Evolutionary conservation across 2,113 vertebrate species (phyloP).

Genomic region (Hippopotamus amphibius): DNA sequence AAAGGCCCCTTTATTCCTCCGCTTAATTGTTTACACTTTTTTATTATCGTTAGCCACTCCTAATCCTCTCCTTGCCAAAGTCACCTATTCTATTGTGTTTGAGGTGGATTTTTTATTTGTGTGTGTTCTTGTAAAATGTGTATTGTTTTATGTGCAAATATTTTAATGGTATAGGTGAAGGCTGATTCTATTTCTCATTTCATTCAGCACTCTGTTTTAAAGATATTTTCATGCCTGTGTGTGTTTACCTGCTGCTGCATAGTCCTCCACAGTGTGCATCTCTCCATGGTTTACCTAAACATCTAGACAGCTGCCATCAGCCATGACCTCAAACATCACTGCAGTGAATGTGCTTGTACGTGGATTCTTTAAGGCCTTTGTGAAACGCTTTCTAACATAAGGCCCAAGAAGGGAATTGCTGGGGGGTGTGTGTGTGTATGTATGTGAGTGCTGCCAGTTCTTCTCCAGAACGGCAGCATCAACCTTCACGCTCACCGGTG

Average conservation of each 20-base stretch:
- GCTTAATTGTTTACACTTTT: background rate
- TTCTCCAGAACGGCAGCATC: background rate
- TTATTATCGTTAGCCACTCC: background rate
- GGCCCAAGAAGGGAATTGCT: background rate
- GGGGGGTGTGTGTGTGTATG: background rate
- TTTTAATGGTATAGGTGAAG: background rate
- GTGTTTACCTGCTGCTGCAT: background rate
- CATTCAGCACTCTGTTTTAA: background rate
- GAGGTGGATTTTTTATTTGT: background rate
- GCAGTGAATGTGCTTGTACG: background rate
- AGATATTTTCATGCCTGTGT: background rate
- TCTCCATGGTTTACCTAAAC: background rate
- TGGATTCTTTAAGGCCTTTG: background rate
- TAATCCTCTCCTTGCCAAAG: background rate
- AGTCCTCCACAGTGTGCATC: too few species aligned
- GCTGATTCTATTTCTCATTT: background rate
- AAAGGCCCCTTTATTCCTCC: too few species aligned
- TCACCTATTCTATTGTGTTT: background rate
- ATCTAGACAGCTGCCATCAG: background rate
- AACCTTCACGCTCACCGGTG: background rate
- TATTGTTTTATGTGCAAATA: background rate
- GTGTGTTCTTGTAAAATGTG: background rate
- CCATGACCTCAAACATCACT: background rate
- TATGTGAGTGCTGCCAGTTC: background rate
- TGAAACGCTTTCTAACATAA: background rate